Evolutionary conservation across 2,797 vertebrate genomes (phyloP).

Genomic region (Hippocampus kuda): DNA sequence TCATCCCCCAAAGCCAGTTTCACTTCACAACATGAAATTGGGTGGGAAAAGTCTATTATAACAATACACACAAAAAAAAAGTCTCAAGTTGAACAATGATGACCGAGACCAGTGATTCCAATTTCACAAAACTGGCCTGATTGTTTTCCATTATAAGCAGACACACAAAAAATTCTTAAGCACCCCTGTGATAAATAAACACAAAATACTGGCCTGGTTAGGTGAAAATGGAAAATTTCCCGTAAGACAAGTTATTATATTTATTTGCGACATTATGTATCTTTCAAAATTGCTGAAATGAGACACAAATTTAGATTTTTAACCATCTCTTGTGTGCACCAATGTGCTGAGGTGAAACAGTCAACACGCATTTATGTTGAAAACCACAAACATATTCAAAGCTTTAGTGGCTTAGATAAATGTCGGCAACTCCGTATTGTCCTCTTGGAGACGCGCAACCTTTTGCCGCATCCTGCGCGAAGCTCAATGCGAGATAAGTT

Average conservation of each 20-base stretch:
- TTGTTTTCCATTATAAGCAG: too few relatives aligned
- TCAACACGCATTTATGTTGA: too few relatives aligned
- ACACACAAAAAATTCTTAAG: too few relatives aligned
- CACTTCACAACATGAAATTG: too few relatives aligned
- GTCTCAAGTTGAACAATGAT: too few relatives aligned
- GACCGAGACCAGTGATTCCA: too few relatives aligned
- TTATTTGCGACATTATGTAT: background rate
- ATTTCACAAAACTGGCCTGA: too few relatives aligned
- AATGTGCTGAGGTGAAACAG: background rate
- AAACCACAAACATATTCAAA: background rate
- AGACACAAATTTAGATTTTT: too few relatives aligned
- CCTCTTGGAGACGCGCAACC: background rate
- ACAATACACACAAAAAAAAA: too few relatives aligned
- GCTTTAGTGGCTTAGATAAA: background rate
- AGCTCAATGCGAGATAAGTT: constrained; percentile 47
- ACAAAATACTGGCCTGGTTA: background rate
- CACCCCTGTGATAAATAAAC: too few relatives aligned
- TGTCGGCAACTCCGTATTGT: background rate
- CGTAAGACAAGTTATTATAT: background rate
- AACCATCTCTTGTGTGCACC: background rate
- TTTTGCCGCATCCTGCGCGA: background rate
- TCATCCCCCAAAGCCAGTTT: too few relatives aligned
- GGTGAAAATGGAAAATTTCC: background rate
- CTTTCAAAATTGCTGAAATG: background rate
- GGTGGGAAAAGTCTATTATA: too few relatives aligned